A percentile compares a stretch with the other conserved stretches of the same genome.
These are phyloP conservation scores for Macquaria ambigua DNA, from an alignment of 2,113 vertebrate species.

Conservation along the genomic window DNA sequence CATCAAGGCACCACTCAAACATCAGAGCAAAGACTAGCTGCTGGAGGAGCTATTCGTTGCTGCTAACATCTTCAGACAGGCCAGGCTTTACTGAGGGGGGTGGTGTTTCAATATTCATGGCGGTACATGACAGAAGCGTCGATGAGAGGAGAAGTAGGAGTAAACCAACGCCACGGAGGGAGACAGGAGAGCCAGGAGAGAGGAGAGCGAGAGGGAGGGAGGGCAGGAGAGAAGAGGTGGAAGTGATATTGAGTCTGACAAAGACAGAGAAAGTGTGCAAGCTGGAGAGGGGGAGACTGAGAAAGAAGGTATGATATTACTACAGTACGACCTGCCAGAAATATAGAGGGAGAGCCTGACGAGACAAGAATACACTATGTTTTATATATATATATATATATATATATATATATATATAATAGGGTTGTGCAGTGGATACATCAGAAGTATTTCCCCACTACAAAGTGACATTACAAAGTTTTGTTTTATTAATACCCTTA, in stretches of 20 bases:
- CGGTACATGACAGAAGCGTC: conserved; percentile 47
- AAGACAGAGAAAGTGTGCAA: conserved; percentile 19
- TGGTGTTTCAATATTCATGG: conserved; percentile 63
- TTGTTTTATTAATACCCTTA: not conserved
- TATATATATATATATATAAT: not conserved
- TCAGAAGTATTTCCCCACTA: not conserved
- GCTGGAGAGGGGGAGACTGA: not conserved
- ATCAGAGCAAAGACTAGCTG: not conserved
- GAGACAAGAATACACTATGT: not conserved
- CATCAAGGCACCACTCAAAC: not conserved
- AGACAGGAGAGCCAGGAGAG: conserved; percentile 1
- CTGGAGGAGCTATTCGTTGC: conserved; percentile 4
- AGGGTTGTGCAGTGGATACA: not conserved
- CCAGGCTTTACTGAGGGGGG: conserved; percentile 19
- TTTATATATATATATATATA: no score
- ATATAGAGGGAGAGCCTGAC: not conserved
- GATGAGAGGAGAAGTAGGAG: conserved; percentile 46
- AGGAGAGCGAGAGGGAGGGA: not conserved
- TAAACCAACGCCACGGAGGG: conserved; percentile 29
- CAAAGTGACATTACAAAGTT: not conserved
- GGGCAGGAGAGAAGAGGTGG: not conserved
- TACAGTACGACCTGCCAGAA: not conserved
- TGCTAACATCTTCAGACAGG: conserved; percentile 56
- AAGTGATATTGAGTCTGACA: conserved; percentile 44
- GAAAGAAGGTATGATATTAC: not conserved